phyloP scores from a whole-genome alignment of 2,888 invertebrate genomes.

The Tenthredo distinguenda region DNA sequence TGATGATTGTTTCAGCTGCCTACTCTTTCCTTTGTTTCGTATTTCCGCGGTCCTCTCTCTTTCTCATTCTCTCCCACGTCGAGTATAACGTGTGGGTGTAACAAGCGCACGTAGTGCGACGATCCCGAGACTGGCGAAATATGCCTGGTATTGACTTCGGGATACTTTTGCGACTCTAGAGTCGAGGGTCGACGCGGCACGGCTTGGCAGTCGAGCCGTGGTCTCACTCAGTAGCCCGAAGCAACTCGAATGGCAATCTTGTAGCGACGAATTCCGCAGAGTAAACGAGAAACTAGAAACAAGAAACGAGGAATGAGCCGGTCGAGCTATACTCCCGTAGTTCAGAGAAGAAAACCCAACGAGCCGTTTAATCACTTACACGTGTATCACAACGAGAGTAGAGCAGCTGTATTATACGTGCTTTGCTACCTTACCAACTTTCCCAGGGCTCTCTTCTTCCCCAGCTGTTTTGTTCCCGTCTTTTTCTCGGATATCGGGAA shows the following conservation, averaged over 20 bases:
- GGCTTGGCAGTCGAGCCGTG: neutral
- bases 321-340: neutral
- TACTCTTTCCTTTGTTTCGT: slow-evolving; percentile 8
- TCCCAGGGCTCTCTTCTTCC: neutral
- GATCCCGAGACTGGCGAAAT: neutral
- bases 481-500: neutral
- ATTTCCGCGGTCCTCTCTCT: neutral
- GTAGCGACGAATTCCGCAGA: neutral
- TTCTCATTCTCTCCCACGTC: neutral
- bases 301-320: neutral
- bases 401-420: neutral
- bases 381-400: neutral
- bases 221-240: neutral
- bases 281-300: neutral
- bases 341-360: neutral
- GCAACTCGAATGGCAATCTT: neutral
- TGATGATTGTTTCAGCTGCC: slow-evolving; percentile 4
- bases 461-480: neutral
- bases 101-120: neutral
- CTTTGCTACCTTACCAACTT: slow-evolving; percentile 8
- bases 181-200: neutral
- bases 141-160: slow-evolving; percentile 3
- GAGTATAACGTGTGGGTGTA: neutral
- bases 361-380: slow-evolving; percentile 20
- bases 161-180: neutral